Base-by-base conservation (phyloP, 2,797 vertebrate species). In the Pangasius djambal region DNA sequence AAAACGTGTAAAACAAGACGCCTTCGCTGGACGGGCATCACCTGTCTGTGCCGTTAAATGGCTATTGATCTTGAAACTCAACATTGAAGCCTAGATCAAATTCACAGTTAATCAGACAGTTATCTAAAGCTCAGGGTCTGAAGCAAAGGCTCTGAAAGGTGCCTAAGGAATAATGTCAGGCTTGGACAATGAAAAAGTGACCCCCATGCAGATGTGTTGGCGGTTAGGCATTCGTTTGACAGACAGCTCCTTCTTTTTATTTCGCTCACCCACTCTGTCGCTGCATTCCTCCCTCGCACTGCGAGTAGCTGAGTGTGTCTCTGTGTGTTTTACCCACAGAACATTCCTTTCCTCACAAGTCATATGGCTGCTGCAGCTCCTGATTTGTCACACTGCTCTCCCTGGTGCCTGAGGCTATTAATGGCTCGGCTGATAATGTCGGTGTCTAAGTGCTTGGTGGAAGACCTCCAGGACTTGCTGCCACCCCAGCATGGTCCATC, bases 271-370 rank as follows among this genome's bases (percentile, higher is more conserved):
- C 78, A 59, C 82, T 75, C 37, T 70, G 40, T 89, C 81, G 85
- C 40, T 87, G 40, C 86, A 77, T 88, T 89, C 88, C 79, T 40
- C 67, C 72, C 87, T 89, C 70, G 18, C 88, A 79, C 86, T 91
- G 69, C 63, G 37, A 86, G 79, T 59, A 61, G 89, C 79, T 12
- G 72, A 77, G 87, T 88, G 87, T 86, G 82, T 88, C 75, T 88
- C 86, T 84, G 84, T 89, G 87, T 86, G 88, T 82, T 85, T 86
- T 88, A 86, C 88, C 88, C 67, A 55, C 87, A 90, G 91, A 90
- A 90, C 92, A 92, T 93, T 92, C 93, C 90, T 93, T 88, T 93
- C 90, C 88, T 84, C 86, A 86, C 55, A 44, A 89, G 92, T 92
- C 92, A 91, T 90, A 55, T 50, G 79, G 37, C 89, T 88, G 52